phyloP scores from a whole-genome alignment of 2,888 invertebrate genomes.

The Epiblema foenella region DNA sequence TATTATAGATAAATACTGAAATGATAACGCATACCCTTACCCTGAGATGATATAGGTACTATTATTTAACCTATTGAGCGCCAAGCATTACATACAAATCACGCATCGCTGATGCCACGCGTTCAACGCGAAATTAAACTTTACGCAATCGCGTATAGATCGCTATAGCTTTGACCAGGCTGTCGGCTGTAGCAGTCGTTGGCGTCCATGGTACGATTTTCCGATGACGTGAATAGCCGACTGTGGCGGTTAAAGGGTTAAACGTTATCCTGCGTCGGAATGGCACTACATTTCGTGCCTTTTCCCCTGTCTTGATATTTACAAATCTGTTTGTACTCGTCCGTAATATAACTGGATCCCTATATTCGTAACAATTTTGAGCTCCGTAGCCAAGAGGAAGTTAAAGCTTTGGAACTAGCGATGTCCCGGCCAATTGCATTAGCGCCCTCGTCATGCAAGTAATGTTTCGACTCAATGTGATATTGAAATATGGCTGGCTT shows the following conservation, averaged over 20 bases:
- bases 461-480: slow-evolving; percentile 39
- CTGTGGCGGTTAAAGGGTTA: too few relatives aligned
- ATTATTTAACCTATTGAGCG: background rate
- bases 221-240: too few relatives aligned
- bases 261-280: too few relatives aligned
- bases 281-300: too few relatives aligned
- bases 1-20: background rate
- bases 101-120: too few relatives aligned
- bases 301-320: too few relatives aligned
- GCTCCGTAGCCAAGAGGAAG: background rate
- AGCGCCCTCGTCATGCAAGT: slow-evolving; percentile 28
- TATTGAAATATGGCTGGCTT: slow-evolving; percentile 48
- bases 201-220: too few relatives aligned
- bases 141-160: too few relatives aligned
- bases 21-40: background rate
- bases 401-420: background rate
- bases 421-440: background rate
- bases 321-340: background rate
- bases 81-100: too few relatives aligned
- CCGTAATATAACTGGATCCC: background rate
- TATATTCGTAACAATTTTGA: background rate
- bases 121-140: too few relatives aligned
- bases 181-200: too few relatives aligned
- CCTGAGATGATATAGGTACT: background rate
- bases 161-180: too few relatives aligned